These are phyloP conservation scores for Drosophila malerkotliana DNA, from an alignment of 1,140 invertebrate genomes.

Conservation along the genomic window DNA sequence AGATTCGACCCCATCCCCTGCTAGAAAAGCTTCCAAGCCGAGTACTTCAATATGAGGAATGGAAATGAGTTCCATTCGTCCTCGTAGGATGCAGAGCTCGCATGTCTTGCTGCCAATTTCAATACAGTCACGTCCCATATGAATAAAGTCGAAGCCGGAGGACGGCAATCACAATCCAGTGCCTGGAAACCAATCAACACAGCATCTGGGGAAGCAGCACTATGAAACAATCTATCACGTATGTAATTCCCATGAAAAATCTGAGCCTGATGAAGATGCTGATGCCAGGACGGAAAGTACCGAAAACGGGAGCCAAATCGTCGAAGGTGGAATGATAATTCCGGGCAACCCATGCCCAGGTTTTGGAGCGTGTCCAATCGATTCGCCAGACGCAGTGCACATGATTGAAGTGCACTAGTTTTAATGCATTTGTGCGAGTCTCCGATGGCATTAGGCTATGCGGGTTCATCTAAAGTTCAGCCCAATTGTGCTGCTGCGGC, in stretches of 20 bases:
- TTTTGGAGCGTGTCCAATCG: constrained; percentile 68
- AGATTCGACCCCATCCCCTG: too few species aligned
- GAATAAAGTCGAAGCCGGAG: constrained; percentile 46
- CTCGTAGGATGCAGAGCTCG: constrained; percentile 15
- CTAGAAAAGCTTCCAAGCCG: background rate
- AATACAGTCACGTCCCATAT: constrained; percentile 77
- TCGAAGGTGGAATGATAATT: constrained; percentile 79
- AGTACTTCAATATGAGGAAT: background rate
- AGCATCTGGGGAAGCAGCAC: constrained; percentile 32
- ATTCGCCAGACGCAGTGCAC: constrained; percentile 75
- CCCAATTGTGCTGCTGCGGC: constrained; percentile 53
- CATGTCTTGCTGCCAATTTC: constrained; percentile 17
- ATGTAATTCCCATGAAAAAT: constrained; percentile 83
- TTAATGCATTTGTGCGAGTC: constrained; percentile 35
- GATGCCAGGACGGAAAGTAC: constrained; percentile 6
- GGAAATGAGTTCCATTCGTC: constrained; percentile 37
- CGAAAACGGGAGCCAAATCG: constrained; percentile 76
- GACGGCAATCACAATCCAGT: constrained; percentile 52
- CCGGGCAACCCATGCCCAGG: constrained; percentile 59
- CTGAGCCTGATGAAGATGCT: constrained; percentile 14
- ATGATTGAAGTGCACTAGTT: constrained; percentile 71
- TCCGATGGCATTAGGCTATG: constrained; percentile 18
- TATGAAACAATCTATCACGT: constrained; percentile 75
- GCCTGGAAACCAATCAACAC: constrained; percentile 65
- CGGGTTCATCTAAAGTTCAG: constrained; percentile 61